Evolutionary conservation across 2,888 invertebrate species (phyloP).

Genomic region (Latrodectus hesperus): DNA sequence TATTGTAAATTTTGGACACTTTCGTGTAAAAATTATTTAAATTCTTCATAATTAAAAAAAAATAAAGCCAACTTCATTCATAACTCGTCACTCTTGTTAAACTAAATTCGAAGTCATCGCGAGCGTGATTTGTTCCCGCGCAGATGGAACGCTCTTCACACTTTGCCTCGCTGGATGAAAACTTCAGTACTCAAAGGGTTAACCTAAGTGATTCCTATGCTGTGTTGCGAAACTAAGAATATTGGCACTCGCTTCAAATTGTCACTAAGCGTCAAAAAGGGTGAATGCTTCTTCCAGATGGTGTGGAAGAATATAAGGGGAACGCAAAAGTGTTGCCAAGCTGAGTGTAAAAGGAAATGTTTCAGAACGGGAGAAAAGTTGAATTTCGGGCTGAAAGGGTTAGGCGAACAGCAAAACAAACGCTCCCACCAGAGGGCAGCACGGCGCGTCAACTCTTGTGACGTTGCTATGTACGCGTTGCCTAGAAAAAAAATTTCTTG

Average conservation of each 20-base stretch:
- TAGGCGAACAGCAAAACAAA: constrained; percentile 29
- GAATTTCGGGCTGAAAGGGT: constrained; percentile 56
- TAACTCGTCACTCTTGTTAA: too few relatives aligned
- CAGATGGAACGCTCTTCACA: too few relatives aligned
- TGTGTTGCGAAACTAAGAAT: too few relatives aligned
- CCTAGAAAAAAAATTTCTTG: constrained; percentile 30
- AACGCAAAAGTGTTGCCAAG: too few relatives aligned
- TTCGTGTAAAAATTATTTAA: too few relatives aligned
- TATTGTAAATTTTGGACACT: too few relatives aligned
- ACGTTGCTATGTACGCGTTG: constrained; percentile 69
- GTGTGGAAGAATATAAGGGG: too few relatives aligned
- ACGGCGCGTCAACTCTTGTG: constrained; percentile 37
- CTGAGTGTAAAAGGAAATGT: not conserved
- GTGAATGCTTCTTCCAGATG: not conserved
- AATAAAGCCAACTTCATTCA: too few relatives aligned
- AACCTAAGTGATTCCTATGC: not conserved
- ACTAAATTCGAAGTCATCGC: too few relatives aligned
- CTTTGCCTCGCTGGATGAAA: too few relatives aligned
- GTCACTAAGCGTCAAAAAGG: not conserved
- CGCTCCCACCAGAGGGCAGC: constrained; percentile 63
- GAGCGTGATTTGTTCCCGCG: too few relatives aligned
- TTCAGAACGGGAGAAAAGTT: not conserved
- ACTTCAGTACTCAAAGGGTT: not conserved
- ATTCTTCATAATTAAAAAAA: too few relatives aligned
- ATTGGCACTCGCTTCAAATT: not conserved